Base-by-base conservation (phyloP, 2,888 invertebrate species). In the Brachylomia viminalis region DNA sequence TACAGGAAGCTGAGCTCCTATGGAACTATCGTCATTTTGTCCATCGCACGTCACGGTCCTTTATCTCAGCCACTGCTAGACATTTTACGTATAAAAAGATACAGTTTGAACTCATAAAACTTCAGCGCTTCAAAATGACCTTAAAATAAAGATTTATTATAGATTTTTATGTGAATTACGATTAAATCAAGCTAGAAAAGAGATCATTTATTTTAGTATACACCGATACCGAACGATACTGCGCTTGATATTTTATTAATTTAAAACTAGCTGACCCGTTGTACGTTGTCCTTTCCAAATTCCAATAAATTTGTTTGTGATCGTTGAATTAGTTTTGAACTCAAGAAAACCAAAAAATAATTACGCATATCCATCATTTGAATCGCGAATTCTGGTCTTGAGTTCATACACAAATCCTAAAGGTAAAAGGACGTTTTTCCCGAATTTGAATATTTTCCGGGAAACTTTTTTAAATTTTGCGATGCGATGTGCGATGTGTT, bases 21-120 rank as follows among this genome's bases (percentile, higher is more conserved):
- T 30, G 6, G 17, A 42, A 30, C 15, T 33, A 20, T 5, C 17
- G 5, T 2, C 11, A 42, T 75, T 75, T 54, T 45, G 33, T 38
- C 10, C 30, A n/a, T 58, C 17, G 2, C 27, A 27, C 17, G 10
- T 47, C 38, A 30, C n/a, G 23, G 56, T 58, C 5, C 23, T 45
- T 47, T 49, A 49, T 49, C 49, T 42, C 27, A 33, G n/a, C 17
- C 17, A 66, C 62, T 7, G 23, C 38, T 30, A 75, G 38, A 56
- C 30, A 13, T 59, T 42, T 59, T 20, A 66, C 30, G 33, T 64
- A 38, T 42, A 27, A 38, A 65, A 20, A 49, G 1, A 30, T 75
- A 17, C 45, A 64, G 33, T 54, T 23, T 47, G 45, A 47, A 54
- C 23, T 75, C 45, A 47, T 75, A 67, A 58, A 67, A 27, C 8